phyloP scores from a whole-genome alignment of 2,888 invertebrate genomes.

The Galeruca laticollis region DNA sequence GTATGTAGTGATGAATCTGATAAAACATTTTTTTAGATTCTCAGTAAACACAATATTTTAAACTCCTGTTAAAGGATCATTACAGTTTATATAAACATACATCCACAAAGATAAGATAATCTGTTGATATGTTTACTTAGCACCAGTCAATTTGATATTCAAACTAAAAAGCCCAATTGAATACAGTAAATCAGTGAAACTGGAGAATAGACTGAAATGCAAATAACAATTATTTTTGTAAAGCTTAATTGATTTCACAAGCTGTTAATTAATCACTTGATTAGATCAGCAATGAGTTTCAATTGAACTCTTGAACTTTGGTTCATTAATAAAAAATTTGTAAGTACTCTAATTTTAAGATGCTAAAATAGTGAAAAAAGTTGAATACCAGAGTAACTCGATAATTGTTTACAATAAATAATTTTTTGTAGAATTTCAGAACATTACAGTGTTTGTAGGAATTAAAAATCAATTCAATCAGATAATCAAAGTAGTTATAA shows the following conservation, averaged over 20 bases:
- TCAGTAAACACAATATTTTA: too few species aligned
- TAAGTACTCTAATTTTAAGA: neutral
- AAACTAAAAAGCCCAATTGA: neutral
- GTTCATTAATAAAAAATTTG: neutral
- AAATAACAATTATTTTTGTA: too few species aligned
- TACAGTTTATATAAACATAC: neutral
- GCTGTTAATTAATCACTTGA: neutral
- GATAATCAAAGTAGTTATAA: too few species aligned
- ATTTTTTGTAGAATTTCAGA: neutral
- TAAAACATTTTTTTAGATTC: neutral
- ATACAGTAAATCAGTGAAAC: neutral
- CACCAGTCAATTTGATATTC: neutral
- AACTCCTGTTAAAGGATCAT: neutral
- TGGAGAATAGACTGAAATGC: neutral
- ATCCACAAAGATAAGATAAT: conserved; percentile 4
- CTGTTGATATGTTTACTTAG: neutral
- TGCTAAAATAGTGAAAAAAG: neutral
- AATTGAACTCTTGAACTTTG: neutral
- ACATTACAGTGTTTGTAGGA: too few species aligned
- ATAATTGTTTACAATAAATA: neutral
- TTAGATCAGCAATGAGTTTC: conserved; percentile 4
- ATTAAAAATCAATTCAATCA: too few species aligned
- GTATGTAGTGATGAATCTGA: neutral
- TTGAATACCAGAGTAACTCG: neutral
- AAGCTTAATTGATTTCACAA: neutral